Percentiles rank a stretch among this genome's conserved stretches.
These are phyloP conservation scores for Artibeus jamaicensis DNA, from an alignment of 2,797 vertebrate species.

Conservation along the genomic window DNA sequence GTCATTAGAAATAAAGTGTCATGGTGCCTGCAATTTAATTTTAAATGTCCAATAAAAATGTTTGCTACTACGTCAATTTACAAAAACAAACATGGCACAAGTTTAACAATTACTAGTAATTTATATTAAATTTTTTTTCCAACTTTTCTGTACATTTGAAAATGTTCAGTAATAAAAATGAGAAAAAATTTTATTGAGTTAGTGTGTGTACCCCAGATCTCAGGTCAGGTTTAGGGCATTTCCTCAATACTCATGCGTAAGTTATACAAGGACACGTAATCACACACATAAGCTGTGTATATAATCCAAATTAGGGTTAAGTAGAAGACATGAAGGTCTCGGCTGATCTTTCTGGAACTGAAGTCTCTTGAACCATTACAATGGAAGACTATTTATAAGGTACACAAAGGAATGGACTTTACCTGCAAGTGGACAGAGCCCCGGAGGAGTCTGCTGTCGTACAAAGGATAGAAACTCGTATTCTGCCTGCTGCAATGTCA, in stretches of 20 bases:
- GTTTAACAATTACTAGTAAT: slow-evolving; percentile 22
- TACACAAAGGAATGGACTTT: slow-evolving; percentile 55
- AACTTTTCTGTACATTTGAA: slow-evolving; percentile 7
- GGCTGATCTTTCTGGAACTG: slow-evolving; percentile 19
- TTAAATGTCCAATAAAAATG: neutral
- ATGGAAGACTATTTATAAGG: slow-evolving; percentile 46
- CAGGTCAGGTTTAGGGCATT: neutral
- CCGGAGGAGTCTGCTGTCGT: slow-evolving; percentile 93
- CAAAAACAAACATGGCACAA: neutral
- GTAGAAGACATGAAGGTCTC: neutral
- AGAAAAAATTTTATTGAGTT: neutral
- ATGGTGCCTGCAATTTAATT: neutral
- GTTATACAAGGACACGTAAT: slow-evolving; percentile 12
- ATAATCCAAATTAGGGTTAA: neutral
- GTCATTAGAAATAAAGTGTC: neutral
- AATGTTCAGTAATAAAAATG: slow-evolving; percentile 15
- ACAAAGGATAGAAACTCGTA: slow-evolving; percentile 97
- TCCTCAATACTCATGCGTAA: neutral
- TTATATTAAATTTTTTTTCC: too few relatives aligned
- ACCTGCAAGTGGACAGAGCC: slow-evolving; percentile 96
- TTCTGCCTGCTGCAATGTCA: slow-evolving; percentile 93
- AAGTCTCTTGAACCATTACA: slow-evolving; percentile 23
- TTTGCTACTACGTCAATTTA: neutral
- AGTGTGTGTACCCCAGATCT: neutral
- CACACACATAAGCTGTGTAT: neutral